Base-by-base conservation (phyloP, 2,888 invertebrate species). In the Xestia c-nigrum region DNA sequence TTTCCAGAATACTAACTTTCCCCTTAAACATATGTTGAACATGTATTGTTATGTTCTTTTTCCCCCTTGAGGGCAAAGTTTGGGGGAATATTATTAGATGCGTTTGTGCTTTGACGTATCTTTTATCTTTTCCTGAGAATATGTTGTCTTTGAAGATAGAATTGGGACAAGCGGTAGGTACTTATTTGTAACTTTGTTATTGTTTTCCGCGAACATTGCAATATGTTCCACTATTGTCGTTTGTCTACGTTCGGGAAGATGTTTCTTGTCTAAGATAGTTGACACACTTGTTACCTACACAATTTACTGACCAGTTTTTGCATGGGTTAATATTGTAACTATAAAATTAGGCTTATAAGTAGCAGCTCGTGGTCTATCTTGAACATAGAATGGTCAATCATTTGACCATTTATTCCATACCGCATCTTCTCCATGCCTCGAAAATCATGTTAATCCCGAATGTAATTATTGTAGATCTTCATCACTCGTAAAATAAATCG, bases 11-110 rank as follows among this genome's bases (percentile, higher is more conserved):
- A 79, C 65, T 57, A 81, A 84, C 81, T 81, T 84, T 46, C 57
- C 64, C 70, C 69, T 73, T 66, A 65, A 69, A 80, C 55, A 55
- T 66, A 73, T 66, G 80, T 46, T 46, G 66, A 70, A 83, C 84
- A 67, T 80, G 61, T 47, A 81, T 80, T 74, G 63, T 70, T 74
- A 61, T 72, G 80, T 84, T 79, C 55, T 70, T 83, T 68, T 68
- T 46, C 24, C 50, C 59, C 65, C 24, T 12, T 40, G 61, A 16
- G 24, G 66, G 24, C 14, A 64, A 68, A 84, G 31, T 67, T 61
- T 83, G n/a, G n/a, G 3, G n/a, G 46, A 57, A 73, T 55, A 79
- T 79, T 84, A 47, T 72, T 72, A 78, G 64, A 59, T 83, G 57
- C 61, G 70, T 83, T 81, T 61, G 47, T 72, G 47, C 47, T 84